These are phyloP conservation scores for Caenorhabditis wallacei DNA, from an alignment of 2,888 invertebrate species.

Conservation along the genomic window DNA sequence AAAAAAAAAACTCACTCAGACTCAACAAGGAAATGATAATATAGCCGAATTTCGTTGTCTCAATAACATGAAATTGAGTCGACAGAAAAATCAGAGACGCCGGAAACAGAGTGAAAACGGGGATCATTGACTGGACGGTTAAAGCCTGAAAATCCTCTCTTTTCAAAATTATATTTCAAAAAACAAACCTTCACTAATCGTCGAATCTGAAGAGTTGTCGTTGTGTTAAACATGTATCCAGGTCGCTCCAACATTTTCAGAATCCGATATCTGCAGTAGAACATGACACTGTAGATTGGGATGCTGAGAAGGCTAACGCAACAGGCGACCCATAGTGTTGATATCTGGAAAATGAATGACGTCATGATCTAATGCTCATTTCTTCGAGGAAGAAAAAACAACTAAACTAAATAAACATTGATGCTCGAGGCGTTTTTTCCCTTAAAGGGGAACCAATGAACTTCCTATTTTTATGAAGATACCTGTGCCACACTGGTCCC, in stretches of 20 bases:
- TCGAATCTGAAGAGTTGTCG: constrained; percentile 54
- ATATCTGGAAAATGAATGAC: constrained; percentile 33
- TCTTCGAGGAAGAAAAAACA: too few species aligned
- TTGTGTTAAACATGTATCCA: constrained; percentile 56
- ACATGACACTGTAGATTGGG: constrained; percentile 63
- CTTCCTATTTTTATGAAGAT: neutral
- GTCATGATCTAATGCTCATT: neutral
- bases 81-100: constrained; percentile 55
- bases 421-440: neutral
- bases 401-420: neutral
- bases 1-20: constrained; percentile 59
- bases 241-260: constrained; percentile 54
- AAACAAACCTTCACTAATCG: constrained; percentile 46
- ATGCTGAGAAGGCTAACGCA: constrained; percentile 49
- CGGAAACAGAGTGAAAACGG: constrained; percentile 53
- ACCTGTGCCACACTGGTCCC: constrained; percentile 59
- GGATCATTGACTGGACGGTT: constrained; percentile 59
- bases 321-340: constrained; percentile 56
- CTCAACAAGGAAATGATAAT: constrained; percentile 61
- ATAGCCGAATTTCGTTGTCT: constrained; percentile 60
- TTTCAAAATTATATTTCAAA: neutral
- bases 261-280: constrained; percentile 58
- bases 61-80: constrained; percentile 58
- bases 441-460: neutral
- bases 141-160: constrained; percentile 31